Percentiles rank a stretch among this genome's conserved stretches.
Evolutionary conservation across 1,140 invertebrate species (phyloP).

Genomic region (Gerris buenoi): DNA sequence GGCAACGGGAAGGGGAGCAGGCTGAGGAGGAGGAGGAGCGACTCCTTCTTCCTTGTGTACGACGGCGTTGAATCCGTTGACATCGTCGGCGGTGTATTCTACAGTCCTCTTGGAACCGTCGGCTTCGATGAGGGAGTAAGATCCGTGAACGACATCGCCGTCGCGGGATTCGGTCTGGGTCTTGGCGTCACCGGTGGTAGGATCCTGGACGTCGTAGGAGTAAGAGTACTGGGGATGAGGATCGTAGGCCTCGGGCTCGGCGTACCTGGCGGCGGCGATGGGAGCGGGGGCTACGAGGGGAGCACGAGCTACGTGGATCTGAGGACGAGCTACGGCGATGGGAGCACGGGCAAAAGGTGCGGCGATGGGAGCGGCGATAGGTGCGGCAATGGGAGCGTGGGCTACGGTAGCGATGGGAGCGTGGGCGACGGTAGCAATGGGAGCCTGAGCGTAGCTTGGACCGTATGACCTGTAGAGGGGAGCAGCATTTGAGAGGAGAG

Average conservation of each 20-base stretch:
- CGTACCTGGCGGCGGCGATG: neutral
- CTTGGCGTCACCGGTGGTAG: slow-evolving; percentile 17
- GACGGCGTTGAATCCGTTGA: slow-evolving; percentile 28
- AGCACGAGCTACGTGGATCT: neutral
- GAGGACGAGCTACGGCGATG: neutral
- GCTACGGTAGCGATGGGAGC: neutral
- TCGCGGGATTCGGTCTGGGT: slow-evolving; percentile 15
- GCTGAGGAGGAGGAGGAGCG: neutral
- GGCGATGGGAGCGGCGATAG: neutral
- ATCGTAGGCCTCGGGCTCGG: slow-evolving; percentile 6
- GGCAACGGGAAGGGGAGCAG: neutral
- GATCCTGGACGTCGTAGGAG: slow-evolving; percentile 16
- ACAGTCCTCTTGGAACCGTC: slow-evolving; percentile 32
- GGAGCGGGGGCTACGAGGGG: no score
- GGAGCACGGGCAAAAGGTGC: neutral
- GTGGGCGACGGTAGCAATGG: neutral
- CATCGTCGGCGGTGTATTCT: slow-evolving; percentile 31
- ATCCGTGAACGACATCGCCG: slow-evolving; percentile 26
- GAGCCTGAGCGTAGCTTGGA: neutral
- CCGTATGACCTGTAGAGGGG: neutral
- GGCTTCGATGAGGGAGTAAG: slow-evolving; percentile 26
- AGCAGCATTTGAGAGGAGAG: neutral
- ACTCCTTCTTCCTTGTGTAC: neutral
- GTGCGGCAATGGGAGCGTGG: neutral
- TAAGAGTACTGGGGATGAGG: slow-evolving; percentile 33